Evolutionary conservation across 1,140 invertebrate genomes (phyloP).

Genomic region (Ephestia elutella): DNA sequence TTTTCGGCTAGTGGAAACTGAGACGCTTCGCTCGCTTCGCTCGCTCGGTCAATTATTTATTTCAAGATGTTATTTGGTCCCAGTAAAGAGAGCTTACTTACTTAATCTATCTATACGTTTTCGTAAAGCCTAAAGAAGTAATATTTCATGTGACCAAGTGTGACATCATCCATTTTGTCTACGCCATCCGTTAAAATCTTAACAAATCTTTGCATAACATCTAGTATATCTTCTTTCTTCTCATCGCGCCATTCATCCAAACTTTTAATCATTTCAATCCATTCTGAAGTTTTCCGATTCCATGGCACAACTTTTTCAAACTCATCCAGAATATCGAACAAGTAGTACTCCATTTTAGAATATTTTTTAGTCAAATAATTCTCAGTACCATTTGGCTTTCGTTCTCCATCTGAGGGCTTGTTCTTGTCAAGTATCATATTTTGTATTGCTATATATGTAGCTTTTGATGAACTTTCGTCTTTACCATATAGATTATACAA

Average conservation of each 20-base stretch:
- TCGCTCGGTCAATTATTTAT: no score
- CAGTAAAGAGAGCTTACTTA: no score
- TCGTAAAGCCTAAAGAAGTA: no score
- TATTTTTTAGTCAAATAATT: no score
- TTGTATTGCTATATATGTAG: not conserved
- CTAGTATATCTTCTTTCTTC: not conserved
- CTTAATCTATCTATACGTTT: no score
- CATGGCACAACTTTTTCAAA: not conserved
- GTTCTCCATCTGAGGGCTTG: not conserved
- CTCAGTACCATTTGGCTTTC: not conserved
- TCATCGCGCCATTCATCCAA: not conserved
- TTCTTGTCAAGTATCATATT: not conserved
- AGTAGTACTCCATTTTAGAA: no score
- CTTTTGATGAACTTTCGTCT: not conserved
- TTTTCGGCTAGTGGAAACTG: no score
- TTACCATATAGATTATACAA: not conserved
- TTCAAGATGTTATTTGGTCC: no score
- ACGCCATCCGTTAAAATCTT: not conserved
- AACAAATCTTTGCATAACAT: not conserved
- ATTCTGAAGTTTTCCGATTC: not conserved
- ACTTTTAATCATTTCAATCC: not conserved
- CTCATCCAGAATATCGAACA: not conserved
- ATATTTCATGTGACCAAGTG: not conserved
- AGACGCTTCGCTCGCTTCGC: no score
- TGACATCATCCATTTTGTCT: not conserved